Conservation (phyloP, 2,113 vertebrate species). For the Gorsachius goisagi region DNA sequence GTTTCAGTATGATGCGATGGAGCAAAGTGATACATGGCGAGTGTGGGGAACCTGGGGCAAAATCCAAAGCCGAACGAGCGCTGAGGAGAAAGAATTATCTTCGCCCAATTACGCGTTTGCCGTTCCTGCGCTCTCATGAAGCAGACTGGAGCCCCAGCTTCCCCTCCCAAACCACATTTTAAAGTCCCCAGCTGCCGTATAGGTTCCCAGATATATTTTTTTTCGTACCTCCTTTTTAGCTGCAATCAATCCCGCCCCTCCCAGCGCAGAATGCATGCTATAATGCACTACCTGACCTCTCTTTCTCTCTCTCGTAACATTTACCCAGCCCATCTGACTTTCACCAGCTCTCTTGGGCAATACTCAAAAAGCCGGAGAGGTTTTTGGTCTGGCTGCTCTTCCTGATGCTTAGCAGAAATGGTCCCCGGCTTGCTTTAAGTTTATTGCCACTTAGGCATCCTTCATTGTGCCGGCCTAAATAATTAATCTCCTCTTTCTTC, state of each 20-base stretch:
- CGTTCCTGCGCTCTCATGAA: background rate
- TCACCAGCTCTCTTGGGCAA: slow-evolving; percentile 9
- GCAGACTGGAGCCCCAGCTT: background rate
- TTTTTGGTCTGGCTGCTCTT: slow-evolving; percentile 18
- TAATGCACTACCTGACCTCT: background rate
- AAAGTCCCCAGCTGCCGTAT: background rate
- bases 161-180: background rate
- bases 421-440: background rate
- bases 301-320: background rate
- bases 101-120: background rate
- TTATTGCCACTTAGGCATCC: background rate
- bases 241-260: background rate
- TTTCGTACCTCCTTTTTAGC: background rate
- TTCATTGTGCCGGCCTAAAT: slow-evolving; percentile 18
- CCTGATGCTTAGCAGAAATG: slow-evolving; percentile 2
- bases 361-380: background rate
- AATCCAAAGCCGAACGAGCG: background rate
- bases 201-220: background rate
- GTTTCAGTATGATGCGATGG: background rate
- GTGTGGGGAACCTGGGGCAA: background rate
- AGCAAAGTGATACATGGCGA: background rate
- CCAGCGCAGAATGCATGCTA: background rate
- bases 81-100: background rate
- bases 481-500: background rate
- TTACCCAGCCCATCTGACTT: background rate